Evolutionary conservation across 1,140 invertebrate genomes (phyloP).

Genomic region (Drosophila mayri): DNA sequence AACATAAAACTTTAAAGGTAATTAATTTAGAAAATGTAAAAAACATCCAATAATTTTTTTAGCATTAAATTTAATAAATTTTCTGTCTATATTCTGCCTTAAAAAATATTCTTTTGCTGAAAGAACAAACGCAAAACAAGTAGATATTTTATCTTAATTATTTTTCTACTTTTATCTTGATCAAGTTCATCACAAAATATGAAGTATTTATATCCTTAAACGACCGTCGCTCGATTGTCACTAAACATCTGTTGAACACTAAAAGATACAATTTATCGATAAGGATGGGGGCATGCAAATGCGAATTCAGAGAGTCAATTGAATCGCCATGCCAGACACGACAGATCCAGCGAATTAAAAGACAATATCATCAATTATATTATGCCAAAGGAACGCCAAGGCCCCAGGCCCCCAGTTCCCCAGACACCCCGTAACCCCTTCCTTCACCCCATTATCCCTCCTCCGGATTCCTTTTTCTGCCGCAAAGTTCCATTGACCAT

Average conservation of each 20-base stretch:
- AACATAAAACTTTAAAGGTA: not conserved
- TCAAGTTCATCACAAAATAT: not conserved
- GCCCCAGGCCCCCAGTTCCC: conserved; percentile 5
- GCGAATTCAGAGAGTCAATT: conserved; percentile 54
- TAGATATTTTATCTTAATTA: not conserved
- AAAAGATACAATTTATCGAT: conserved; percentile 40
- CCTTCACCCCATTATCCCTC: not conserved
- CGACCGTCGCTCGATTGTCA: conserved; percentile 9
- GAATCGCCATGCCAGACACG: conserved; percentile 62
- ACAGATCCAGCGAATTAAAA: conserved; percentile 81
- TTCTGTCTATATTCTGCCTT: not conserved
- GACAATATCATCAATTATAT: conserved; percentile 85
- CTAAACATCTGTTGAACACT: conserved; percentile 45
- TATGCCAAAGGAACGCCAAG: conserved; percentile 65
- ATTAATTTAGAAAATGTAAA: not conserved
- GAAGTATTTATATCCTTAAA: not conserved
- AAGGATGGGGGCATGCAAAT: conserved; percentile 40
- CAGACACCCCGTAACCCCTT: not conserved
- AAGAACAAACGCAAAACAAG: not conserved
- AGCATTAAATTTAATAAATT: not conserved
- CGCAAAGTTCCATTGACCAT: conserved; percentile 58
- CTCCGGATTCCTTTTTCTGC: conserved; percentile 47
- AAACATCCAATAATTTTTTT: not conserved
- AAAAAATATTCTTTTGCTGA: not conserved
- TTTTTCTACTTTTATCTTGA: not conserved